Conservation (phyloP, 2,888 invertebrate species). For the Timema cristinae region DNA sequence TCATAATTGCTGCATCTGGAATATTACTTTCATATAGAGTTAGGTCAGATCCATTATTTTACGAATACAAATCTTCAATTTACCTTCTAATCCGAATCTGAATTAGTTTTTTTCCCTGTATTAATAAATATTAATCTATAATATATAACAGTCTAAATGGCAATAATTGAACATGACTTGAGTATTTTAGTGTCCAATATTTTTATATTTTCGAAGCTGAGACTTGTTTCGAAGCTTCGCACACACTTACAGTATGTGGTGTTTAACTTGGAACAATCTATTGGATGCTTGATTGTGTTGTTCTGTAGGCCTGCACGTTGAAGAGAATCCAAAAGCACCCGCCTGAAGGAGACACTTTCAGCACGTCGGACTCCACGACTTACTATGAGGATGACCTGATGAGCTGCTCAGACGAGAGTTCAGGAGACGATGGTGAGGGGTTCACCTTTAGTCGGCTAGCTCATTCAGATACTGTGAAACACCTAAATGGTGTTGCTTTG, state of each 20-base stretch:
- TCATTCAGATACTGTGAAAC: no score
- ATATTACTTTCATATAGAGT: no score
- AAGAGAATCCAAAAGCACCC: slow-evolving; percentile 79
- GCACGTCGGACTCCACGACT: slow-evolving; percentile 89
- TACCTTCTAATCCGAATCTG: no score
- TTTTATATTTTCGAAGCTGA: not conserved
- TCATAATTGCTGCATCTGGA: no score
- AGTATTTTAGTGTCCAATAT: no score
- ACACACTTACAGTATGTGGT: not conserved
- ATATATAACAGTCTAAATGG: not conserved
- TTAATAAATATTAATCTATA: no score
- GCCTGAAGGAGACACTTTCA: slow-evolving; percentile 76
- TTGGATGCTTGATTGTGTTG: slow-evolving; percentile 18
- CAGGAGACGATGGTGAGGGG: slow-evolving; percentile 73
- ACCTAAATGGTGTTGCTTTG: no score
- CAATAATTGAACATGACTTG: not conserved
- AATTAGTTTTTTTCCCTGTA: no score
- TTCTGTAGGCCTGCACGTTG: slow-evolving; percentile 65
- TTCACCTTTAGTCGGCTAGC: no score
- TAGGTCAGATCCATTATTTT: no score
- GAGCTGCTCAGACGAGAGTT: slow-evolving; percentile 87
- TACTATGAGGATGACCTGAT: slow-evolving; percentile 84
- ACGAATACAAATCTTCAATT: no score
- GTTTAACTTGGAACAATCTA: not conserved
- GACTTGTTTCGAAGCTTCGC: not conserved